Percentiles rank a stretch among this genome's conserved stretches.
Evolutionary conservation across 1,140 invertebrate genomes (phyloP).

Genomic region (Rhagoletis pomonella): DNA sequence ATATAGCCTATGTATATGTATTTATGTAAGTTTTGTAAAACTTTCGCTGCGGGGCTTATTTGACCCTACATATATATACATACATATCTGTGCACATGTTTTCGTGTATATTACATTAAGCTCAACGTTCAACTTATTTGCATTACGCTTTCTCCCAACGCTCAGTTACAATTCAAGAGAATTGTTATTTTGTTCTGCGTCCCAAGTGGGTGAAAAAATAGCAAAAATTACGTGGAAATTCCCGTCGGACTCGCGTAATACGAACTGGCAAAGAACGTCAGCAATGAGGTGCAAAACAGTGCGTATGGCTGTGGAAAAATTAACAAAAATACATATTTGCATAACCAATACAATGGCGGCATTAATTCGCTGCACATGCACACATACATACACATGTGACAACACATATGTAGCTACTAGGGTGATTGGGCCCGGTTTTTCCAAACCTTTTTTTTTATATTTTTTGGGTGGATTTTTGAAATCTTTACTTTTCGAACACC

Average conservation of each 20-base stretch:
- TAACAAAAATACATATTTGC: background rate
- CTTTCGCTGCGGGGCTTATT: too few species aligned
- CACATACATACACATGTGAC: too few species aligned
- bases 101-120: background rate
- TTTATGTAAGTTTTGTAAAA: background rate
- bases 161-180: background rate
- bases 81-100: background rate
- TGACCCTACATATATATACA: background rate
- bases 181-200: conserved; percentile 16
- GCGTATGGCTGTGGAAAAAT: background rate
- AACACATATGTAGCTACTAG: background rate
- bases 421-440: too few species aligned
- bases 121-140: background rate
- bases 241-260: conserved; percentile 22
- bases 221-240: conserved; percentile 36
- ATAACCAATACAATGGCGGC: conserved; percentile 1
- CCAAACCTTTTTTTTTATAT: too few species aligned
- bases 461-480: background rate
- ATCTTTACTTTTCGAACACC: too few species aligned
- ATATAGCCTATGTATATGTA: background rate
- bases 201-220: conserved; percentile 37
- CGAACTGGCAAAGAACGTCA: background rate
- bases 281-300: background rate
- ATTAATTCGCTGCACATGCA: background rate
- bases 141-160: background rate